phyloP scores from a whole-genome alignment of 2,113 vertebrate species.

The Dermatemys mawii region DNA sequence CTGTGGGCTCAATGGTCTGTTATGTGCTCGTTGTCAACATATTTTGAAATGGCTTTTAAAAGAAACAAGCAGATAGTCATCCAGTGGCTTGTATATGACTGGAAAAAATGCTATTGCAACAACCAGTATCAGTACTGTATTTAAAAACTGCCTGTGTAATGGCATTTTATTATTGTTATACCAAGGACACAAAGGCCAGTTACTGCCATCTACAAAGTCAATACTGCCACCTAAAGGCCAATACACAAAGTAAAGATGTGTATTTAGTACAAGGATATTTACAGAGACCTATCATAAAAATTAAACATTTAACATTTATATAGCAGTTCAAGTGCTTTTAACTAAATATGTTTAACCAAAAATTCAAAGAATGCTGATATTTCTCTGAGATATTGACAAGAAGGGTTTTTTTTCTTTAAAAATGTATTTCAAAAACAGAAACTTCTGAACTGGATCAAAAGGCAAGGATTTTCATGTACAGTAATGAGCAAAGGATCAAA shows the following conservation, averaged over 20 bases:
- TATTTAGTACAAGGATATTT: background rate
- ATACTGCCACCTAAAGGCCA: slow-evolving; percentile 80
- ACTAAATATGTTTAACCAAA: background rate
- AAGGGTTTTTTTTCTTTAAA: background rate
- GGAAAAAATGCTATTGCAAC: background rate
- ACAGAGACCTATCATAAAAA: background rate
- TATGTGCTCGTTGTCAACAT: background rate
- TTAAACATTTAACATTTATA: too few relatives aligned
- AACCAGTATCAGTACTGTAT: background rate
- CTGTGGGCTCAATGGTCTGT: background rate
- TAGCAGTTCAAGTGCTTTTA: background rate
- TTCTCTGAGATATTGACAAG: rapidly evolving
- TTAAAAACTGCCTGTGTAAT: background rate
- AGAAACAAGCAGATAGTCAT: background rate
- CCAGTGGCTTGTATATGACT: background rate
- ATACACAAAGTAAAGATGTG: background rate
- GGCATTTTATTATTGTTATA: background rate
- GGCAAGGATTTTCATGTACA: background rate
- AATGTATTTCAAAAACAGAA: background rate
- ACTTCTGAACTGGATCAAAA: background rate
- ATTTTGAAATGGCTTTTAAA: background rate
- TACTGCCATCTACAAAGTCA: slow-evolving; percentile 57
- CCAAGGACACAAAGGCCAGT: background rate
- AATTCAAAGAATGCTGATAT: background rate
- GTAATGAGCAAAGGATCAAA: background rate